Conservation (phyloP, 2,888 invertebrate species). For the Troglohyphantes excavatus region DNA sequence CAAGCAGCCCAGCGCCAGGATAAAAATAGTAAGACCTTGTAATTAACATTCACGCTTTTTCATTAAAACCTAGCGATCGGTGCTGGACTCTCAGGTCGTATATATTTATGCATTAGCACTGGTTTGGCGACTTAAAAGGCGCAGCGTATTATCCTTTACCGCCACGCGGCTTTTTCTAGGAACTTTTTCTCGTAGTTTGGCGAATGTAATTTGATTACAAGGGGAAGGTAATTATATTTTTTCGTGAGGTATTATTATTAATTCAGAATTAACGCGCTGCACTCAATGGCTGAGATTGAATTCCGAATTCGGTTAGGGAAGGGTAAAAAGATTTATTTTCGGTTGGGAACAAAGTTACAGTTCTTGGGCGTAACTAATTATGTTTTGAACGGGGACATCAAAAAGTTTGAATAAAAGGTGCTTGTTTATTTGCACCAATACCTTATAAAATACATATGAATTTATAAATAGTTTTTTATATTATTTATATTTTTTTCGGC, state of each 20-base stretch:
- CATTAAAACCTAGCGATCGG: slow-evolving; percentile 42
- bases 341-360: too few relatives aligned
- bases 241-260: slow-evolving; percentile 35
- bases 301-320: background rate
- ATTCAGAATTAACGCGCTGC: slow-evolving; percentile 22
- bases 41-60: slow-evolving; percentile 70
- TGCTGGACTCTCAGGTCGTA: background rate
- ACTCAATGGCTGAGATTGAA: background rate
- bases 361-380: too few relatives aligned
- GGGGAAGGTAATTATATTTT: slow-evolving; percentile 48
- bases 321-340: background rate
- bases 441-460: too few relatives aligned
- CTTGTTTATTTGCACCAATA: too few relatives aligned
- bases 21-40: slow-evolving; percentile 65
- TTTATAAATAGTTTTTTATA: too few relatives aligned
- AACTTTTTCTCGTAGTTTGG: slow-evolving; percentile 19
- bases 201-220: slow-evolving; percentile 51
- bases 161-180: background rate
- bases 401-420: too few relatives aligned
- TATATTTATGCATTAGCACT: slow-evolving; percentile 19
- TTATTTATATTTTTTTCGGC: too few relatives aligned
- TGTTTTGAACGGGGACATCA: too few relatives aligned
- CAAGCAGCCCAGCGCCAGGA: slow-evolving; percentile 40
- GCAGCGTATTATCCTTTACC: slow-evolving; percentile 34
- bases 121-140: slow-evolving; percentile 58